Evolutionary conservation across 2,113 vertebrate genomes (phyloP).

Genomic region (Gallinago paraguaiae): DNA sequence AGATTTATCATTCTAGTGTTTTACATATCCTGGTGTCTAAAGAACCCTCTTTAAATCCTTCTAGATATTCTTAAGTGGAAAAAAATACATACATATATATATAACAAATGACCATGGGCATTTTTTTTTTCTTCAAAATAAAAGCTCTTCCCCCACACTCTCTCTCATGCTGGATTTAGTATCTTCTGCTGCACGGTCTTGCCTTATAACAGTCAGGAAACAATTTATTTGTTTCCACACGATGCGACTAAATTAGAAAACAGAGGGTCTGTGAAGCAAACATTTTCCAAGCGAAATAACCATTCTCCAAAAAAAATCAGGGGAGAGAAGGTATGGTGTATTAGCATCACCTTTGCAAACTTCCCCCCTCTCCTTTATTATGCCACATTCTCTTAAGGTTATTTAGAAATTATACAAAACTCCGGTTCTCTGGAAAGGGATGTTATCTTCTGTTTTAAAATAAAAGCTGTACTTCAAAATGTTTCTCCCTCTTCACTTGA

Average conservation of each 20-base stretch:
- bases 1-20: conserved; percentile 3
- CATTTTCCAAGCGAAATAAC: conserved; percentile 28
- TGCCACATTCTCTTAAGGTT: not conserved
- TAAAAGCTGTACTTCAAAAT: not conserved
- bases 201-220: conserved; percentile 65
- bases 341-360: conserved; percentile 21
- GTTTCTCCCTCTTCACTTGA: not conserved
- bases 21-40: not conserved
- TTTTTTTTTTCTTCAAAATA: conserved; percentile 46
- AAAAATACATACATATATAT: not conserved
- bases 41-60: not conserved
- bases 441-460: conserved; percentile 1
- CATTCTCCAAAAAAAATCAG: not conserved
- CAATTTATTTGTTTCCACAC: conserved; percentile 58
- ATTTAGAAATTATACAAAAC: not conserved
- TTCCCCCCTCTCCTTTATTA: not conserved
- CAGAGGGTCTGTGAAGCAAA: conserved; percentile 54
- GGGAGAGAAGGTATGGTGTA: not conserved
- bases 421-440: not conserved
- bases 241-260: conserved; percentile 58
- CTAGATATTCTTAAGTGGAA: not conserved
- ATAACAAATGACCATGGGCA: not conserved
- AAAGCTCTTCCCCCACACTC: conserved; percentile 33
- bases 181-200: conserved; percentile 57
- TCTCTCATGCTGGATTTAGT: conserved; percentile 55